A percentile compares a stretch with the other conserved stretches of the same genome.
Evolutionary conservation across 1,140 invertebrate species (phyloP).

Genomic region (Babylonia areolata): DNA sequence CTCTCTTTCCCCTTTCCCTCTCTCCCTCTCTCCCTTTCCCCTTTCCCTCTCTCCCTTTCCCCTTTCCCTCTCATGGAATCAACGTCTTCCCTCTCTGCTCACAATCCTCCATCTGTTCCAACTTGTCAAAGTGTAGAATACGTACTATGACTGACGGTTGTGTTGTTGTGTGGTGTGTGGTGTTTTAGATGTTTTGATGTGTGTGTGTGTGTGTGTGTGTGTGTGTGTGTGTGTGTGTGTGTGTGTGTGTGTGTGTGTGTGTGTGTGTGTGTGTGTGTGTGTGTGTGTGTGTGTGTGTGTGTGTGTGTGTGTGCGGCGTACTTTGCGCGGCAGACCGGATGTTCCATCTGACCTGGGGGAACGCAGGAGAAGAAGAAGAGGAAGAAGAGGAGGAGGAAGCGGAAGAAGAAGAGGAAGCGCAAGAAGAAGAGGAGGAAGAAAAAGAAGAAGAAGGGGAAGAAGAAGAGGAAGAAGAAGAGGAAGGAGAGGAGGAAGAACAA

Average conservation of each 20-base stretch:
- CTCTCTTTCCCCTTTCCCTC: too few relatives aligned
- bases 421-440: neutral
- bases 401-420: neutral
- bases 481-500: neutral
- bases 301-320: neutral
- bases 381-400: neutral
- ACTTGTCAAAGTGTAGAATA: too few relatives aligned
- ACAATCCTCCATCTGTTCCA: too few relatives aligned
- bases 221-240: neutral
- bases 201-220: neutral
- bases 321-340: neutral
- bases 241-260: neutral
- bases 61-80: too few relatives aligned
- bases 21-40: too few relatives aligned
- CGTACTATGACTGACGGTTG: too few relatives aligned
- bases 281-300: constrained; percentile 7
- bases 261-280: constrained; percentile 11
- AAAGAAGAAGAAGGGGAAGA: neutral
- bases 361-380: neutral
- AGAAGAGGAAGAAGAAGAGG: neutral
- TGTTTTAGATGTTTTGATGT: too few relatives aligned
- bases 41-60: too few relatives aligned
- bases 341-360: neutral
- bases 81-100: too few relatives aligned
- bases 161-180: too few relatives aligned